Conservation (phyloP, 2,797 vertebrate genomes). For the Tapera naevia region DNA sequence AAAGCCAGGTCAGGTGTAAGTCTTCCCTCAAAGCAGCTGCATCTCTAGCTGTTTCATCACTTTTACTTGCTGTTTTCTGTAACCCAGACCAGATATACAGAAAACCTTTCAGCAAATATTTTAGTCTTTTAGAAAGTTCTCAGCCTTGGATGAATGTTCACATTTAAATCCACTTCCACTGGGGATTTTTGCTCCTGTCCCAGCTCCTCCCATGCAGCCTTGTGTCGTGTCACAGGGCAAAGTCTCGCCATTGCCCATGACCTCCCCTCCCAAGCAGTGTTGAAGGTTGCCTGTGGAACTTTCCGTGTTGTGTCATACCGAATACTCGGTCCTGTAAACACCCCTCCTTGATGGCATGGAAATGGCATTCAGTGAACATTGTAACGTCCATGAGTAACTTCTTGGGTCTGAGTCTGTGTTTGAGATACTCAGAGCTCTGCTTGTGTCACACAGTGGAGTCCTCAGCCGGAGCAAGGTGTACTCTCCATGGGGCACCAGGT, state of each 20-base stretch:
- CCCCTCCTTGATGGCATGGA: accelerated
- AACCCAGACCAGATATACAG: background rate
- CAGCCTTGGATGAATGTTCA: background rate
- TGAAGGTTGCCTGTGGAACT: background rate
- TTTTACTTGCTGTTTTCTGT: background rate
- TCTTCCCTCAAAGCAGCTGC: background rate
- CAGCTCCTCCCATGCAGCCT: background rate
- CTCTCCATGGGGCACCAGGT: background rate
- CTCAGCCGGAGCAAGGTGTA: background rate
- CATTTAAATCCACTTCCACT: background rate
- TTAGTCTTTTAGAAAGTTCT: background rate
- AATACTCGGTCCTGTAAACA: background rate
- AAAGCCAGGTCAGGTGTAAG: background rate
- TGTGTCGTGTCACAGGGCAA: background rate
- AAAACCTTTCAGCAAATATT: background rate
- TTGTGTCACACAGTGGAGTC: accelerated
- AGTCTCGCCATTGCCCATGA: accelerated
- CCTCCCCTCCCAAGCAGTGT: background rate
- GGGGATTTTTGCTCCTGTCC: background rate
- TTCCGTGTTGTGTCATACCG: accelerated
- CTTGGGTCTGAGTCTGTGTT: accelerated
- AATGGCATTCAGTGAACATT: accelerated
- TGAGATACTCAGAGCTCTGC: background rate
- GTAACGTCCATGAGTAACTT: accelerated
- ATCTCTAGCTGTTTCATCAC: background rate